Evolutionary conservation across 2,113 vertebrate species (phyloP).

Genomic region (Cryptotis parvus): DNA sequence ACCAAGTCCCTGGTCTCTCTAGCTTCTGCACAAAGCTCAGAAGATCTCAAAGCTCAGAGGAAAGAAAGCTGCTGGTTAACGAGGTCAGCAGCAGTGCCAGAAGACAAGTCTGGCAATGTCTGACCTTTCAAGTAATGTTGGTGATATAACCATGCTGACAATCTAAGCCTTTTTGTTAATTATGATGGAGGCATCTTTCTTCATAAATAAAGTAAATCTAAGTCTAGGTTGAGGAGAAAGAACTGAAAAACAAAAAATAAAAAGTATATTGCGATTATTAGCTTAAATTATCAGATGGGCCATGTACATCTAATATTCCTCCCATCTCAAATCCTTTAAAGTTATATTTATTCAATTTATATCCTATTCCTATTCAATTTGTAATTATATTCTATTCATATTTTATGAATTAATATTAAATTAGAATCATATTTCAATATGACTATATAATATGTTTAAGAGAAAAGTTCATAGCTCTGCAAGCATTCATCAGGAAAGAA

Average conservation of each 20-base stretch:
- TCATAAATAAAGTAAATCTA: slow-evolving; percentile 57
- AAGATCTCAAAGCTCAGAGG: no score
- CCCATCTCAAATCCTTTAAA: slow-evolving; percentile 2
- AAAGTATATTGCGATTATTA: slow-evolving; percentile 35
- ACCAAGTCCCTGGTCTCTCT: neutral
- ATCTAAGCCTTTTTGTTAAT: slow-evolving; percentile 24
- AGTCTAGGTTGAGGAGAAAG: slow-evolving; percentile 33
- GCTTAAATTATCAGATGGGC: slow-evolving; percentile 42
- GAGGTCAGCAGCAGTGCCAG: neutral
- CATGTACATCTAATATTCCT: slow-evolving; percentile 18
- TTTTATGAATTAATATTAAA: no score
- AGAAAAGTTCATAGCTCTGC: no score
- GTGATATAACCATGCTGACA: neutral
- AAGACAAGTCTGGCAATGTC: neutral
- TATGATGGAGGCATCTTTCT: slow-evolving; percentile 16
- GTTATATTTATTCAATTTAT: neutral
- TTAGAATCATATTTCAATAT: no score
- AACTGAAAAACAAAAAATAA: slow-evolving; percentile 49
- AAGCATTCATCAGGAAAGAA: no score
- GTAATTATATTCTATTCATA: no score
- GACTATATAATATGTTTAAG: no score
- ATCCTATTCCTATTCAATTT: neutral
- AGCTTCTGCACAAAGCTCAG: neutral
- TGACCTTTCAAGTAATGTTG: neutral
- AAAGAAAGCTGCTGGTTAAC: neutral